These are phyloP conservation scores for Nematopogon swammerdamellus DNA, from an alignment of 2,888 invertebrate genomes.

Conservation along the genomic window DNA sequence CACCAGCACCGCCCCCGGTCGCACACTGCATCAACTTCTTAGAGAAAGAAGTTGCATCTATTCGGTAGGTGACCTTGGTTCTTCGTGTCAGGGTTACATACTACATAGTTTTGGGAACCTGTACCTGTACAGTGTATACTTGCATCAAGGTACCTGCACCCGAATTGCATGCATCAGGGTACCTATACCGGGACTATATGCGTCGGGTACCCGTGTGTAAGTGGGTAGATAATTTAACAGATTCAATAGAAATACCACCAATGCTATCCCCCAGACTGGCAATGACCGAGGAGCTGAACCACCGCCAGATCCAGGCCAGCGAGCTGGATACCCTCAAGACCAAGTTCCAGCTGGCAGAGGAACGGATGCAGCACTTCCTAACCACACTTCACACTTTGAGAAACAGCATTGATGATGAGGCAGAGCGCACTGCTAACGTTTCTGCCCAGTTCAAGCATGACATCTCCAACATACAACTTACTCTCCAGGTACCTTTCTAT, in stretches of 20 bases:
- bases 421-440: constrained; percentile 41
- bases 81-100: no score
- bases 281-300: constrained; percentile 31
- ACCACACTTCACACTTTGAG: constrained; percentile 41
- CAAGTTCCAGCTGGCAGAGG: constrained; percentile 40
- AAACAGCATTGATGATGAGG: constrained; percentile 49
- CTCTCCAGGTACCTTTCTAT: constrained; percentile 31
- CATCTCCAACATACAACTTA: constrained; percentile 42
- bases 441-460: constrained; percentile 53
- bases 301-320: constrained; percentile 32
- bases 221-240: no score
- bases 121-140: no score
- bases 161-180: no score
- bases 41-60: constrained; percentile 39
- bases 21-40: constrained; percentile 38
- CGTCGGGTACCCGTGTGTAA: no score
- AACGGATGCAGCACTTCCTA: constrained; percentile 39
- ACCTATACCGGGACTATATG: no score
- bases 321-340: constrained; percentile 40
- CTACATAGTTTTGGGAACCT: no score
- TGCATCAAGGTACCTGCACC: no score
- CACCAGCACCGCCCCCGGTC: constrained; percentile 37
- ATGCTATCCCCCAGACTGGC: constrained; percentile 25
- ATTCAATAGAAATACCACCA: no score
- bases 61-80: constrained; percentile 40